A percentile compares a stretch with the other conserved stretches of the same genome.
Evolutionary conservation across 2,888 invertebrate species (phyloP).

Genomic region (Perizoma affinitatum): DNA sequence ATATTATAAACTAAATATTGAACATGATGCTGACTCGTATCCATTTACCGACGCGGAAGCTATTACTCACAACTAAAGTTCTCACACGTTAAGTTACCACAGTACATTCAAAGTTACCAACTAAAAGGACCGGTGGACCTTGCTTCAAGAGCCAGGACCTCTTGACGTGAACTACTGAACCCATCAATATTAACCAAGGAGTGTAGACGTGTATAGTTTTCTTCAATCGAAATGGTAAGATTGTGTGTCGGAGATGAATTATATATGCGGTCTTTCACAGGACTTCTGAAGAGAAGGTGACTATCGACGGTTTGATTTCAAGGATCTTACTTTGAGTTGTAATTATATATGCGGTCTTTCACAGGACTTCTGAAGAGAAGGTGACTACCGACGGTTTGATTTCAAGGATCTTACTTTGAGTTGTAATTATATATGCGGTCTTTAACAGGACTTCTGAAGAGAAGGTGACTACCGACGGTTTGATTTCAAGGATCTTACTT

Average conservation of each 20-base stretch:
- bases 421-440: too few species aligned
- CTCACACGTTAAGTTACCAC: conserved; percentile 50
- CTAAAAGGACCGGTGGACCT: conserved; percentile 51
- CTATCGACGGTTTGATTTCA: not conserved
- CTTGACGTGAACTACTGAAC: conserved; percentile 38
- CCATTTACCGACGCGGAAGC: conserved; percentile 33
- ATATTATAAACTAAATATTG: conserved; percentile 8
- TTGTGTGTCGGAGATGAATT: not conserved
- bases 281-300: not conserved
- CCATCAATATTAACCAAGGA: conserved; percentile 65
- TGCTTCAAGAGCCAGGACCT: conserved; percentile 46
- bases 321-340: too few species aligned
- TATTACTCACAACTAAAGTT: conserved; percentile 53
- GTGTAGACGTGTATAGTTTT: not conserved
- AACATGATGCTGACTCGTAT: conserved; percentile 17
- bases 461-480: too few species aligned
- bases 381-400: too few species aligned
- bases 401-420: too few species aligned
- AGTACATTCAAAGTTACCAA: conserved; percentile 58
- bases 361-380: too few species aligned
- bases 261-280: conserved; percentile 4
- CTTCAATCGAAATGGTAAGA: conserved; percentile 6
- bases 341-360: too few species aligned
- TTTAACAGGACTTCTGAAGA: too few species aligned
- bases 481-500: too few species aligned